phyloP scores from a whole-genome alignment of 1,140 invertebrate genomes.

The Polyergus mexicanus region DNA sequence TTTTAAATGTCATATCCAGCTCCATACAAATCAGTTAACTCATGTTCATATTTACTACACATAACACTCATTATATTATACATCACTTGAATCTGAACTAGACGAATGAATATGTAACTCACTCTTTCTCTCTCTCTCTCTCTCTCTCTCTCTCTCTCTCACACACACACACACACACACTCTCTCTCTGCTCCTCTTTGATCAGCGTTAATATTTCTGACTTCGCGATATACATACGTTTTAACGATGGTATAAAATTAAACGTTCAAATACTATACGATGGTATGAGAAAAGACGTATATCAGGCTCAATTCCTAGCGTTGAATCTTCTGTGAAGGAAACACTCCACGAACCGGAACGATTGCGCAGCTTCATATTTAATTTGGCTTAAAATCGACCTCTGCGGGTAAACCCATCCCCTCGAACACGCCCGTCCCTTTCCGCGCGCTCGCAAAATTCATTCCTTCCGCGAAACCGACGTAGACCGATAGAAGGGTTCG shows the following conservation, averaged over 20 bases:
- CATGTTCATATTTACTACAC: background rate
- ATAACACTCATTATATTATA: background rate
- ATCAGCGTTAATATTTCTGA: constrained; percentile 36
- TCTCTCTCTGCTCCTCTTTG: background rate
- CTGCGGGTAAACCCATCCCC: constrained; percentile 57
- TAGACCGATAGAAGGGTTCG: constrained; percentile 6
- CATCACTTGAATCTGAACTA: background rate
- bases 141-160: too few species aligned
- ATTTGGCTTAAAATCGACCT: constrained; percentile 74
- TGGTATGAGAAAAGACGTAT: background rate
- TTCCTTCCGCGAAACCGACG: constrained; percentile 16
- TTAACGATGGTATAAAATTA: constrained; percentile 47
- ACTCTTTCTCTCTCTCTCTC: too few species aligned
- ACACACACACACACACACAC: too few species aligned
- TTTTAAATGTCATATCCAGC: constrained; percentile 39
- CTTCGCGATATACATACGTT: background rate
- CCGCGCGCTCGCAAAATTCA: constrained; percentile 41
- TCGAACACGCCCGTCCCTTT: constrained; percentile 1
- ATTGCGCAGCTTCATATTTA: constrained; percentile 69
- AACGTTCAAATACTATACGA: constrained; percentile 6
- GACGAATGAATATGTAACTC: background rate
- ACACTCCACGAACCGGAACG: constrained; percentile 23
- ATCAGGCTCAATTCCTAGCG: constrained; percentile 16
- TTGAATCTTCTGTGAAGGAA: constrained; percentile 41
- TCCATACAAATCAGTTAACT: constrained; percentile 12